These are phyloP conservation scores for Hippocampus comes DNA, from an alignment of 2,113 vertebrate genomes.

Conservation along the genomic window DNA sequence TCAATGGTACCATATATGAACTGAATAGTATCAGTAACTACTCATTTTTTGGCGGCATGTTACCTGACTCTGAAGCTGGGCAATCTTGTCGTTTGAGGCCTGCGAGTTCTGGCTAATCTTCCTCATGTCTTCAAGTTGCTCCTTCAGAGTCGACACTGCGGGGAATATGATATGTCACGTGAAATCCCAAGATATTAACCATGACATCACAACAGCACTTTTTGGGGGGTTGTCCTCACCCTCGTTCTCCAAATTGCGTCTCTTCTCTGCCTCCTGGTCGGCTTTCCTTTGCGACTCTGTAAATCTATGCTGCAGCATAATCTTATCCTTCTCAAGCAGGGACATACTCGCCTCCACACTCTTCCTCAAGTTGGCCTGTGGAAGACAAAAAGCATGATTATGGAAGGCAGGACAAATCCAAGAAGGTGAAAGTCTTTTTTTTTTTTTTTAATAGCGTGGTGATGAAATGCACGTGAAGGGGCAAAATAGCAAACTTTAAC, in stretches of 20 bases:
- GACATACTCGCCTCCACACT: constrained; percentile 81
- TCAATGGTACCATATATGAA: neutral
- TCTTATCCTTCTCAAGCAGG: constrained; percentile 93
- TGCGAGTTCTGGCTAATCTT: constrained; percentile 93
- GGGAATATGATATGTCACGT: constrained; percentile 3
- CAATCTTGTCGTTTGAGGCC: constrained; percentile 88
- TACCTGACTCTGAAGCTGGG: constrained; percentile 94
- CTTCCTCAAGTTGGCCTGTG: constrained; percentile 80
- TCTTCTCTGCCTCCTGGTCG: constrained; percentile 93
- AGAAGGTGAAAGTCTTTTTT: neutral
- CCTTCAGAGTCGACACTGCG: constrained; percentile 91
- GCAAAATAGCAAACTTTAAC: constrained; percentile 55
- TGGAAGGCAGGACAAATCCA: constrained; percentile 3
- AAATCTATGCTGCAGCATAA: constrained; percentile 86
- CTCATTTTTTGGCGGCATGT: neutral
- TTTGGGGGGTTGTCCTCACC: constrained; percentile 66
- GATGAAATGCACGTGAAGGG: neutral
- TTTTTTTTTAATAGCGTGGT: neutral
- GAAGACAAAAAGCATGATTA: constrained; percentile 14
- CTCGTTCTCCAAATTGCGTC: constrained; percentile 93
- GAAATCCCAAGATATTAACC: neutral
- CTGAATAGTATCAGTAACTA: neutral
- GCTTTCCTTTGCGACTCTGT: constrained; percentile 93
- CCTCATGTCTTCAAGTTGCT: constrained; percentile 93
- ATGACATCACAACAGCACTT: neutral